Evolutionary conservation across 2,888 invertebrate species (phyloP).

Genomic region (Aphodius sticticus): DNA sequence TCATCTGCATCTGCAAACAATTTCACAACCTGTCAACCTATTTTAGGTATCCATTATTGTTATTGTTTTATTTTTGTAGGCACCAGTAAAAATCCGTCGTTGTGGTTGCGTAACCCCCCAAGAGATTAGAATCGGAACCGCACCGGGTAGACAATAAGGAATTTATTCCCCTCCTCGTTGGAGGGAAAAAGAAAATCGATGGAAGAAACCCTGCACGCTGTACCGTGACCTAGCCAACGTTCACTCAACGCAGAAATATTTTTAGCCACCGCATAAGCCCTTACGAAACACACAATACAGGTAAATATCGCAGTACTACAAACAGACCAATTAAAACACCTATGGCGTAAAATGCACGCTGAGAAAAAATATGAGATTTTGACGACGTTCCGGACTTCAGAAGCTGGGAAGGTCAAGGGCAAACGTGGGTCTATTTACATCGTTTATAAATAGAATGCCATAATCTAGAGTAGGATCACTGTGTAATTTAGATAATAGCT

Average conservation of each 20-base stretch:
- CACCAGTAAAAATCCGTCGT: background rate
- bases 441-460: conserved; percentile 18
- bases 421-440: conserved; percentile 13
- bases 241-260: background rate
- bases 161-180: background rate
- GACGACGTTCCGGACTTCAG: background rate
- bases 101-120: background rate
- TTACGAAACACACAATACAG: background rate
- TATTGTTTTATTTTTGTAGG: background rate
- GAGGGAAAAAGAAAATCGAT: background rate
- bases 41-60: background rate
- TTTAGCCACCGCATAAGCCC: background rate
- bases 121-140: background rate
- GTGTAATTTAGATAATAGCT: conserved; percentile 17
- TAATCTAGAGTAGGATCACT: conserved; percentile 21
- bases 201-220: background rate
- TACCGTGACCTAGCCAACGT: background rate
- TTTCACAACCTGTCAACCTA: background rate
- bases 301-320: background rate
- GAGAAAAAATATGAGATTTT: background rate
- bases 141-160: background rate
- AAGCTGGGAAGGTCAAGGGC: conserved; percentile 14
- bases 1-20: too few species aligned
- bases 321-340: background rate
- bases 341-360: background rate